Base-by-base conservation (phyloP, 2,888 invertebrate species). In the Lapara coniferarum region DNA sequence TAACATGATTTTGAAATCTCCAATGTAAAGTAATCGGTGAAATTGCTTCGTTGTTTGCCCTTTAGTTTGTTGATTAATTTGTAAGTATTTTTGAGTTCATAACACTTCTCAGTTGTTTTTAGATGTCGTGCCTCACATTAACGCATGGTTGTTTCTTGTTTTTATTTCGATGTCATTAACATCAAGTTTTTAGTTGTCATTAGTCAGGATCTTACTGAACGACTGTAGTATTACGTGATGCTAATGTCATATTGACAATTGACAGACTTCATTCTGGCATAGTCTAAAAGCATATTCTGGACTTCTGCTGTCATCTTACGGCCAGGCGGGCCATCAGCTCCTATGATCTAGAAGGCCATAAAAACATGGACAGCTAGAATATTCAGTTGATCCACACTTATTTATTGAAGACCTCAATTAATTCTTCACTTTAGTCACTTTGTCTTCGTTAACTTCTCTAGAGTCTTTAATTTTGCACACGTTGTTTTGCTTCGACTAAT, bases 401-500 rank as follows among this genome's bases (percentile, higher is more conserved):
- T 37, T 37, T 7, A 7, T 8, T 37, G 4, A 37, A 37, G 37
- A 7, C 37, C 37, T 37, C 7, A 37, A 37, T 37, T 37, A 37
- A 37, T 5, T 6, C 37, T 7, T 37, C 0, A 37, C 37, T 7
- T 37, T 37, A 37, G 16, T 16, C n/a, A 55, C 44, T 14, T 68
- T 52, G 13, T 67, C 55, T 37, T 56, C 51, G 10, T 49, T 49
- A 25, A 16, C 25, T 59, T 51, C n/a, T 1, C 14, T 51, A 10
- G 13, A 25, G 46, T 57, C 58, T 25, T 25, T 57, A 30, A 25
- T 58, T 55, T 16, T 19, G 8, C 13, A 6, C 37, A 30, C 13
- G 30, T 59, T 68, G 49, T 63, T 66, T 67, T 1, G 44, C 52
- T 37, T 68, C 16, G 8, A 30, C 5, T 51, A 16, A 58, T 66